Evolutionary conservation across 1,140 invertebrate species (phyloP).

Genomic region (Anoplophora glabripennis): DNA sequence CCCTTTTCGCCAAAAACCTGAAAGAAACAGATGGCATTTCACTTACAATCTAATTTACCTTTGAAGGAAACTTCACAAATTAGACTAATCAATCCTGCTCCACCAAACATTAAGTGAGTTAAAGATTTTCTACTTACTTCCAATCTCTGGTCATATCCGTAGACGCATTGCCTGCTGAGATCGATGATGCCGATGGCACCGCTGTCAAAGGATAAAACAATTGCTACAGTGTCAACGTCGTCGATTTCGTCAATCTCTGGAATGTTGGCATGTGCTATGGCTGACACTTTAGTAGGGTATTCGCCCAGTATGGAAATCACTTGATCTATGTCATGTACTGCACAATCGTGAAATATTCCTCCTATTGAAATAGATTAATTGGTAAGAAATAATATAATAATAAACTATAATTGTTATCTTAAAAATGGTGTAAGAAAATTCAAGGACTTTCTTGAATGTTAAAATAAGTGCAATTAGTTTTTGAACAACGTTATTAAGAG

Average conservation of each 20-base stretch:
- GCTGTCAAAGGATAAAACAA: slow-evolving; percentile 61
- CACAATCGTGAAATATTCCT: slow-evolving; percentile 72
- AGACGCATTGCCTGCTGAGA: slow-evolving; percentile 60
- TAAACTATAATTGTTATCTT: neutral
- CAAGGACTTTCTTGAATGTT: no score
- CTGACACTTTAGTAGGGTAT: slow-evolving; percentile 57
- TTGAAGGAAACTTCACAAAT: no score
- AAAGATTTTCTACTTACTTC: slow-evolving; percentile 51
- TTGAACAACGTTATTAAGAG: no score
- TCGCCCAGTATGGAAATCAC: slow-evolving; percentile 62
- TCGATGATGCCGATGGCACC: slow-evolving; percentile 64
- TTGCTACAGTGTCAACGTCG: slow-evolving; percentile 66
- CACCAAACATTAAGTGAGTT: neutral
- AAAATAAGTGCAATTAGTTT: no score
- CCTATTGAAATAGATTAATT: slow-evolving; percentile 50
- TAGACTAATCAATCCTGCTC: no score
- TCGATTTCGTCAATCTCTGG: slow-evolving; percentile 59
- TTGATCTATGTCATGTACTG: slow-evolving; percentile 70
- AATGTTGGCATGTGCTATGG: slow-evolving; percentile 54
- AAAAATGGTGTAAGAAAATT: no score
- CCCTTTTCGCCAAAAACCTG: slow-evolving; percentile 17
- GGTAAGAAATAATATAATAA: neutral
- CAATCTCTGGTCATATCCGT: slow-evolving; percentile 70
- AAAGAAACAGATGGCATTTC: neutral
- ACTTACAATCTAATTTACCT: neutral